Evolutionary conservation across 2,888 invertebrate species (phyloP).

Genomic region (Megastigmus dorsalis): DNA sequence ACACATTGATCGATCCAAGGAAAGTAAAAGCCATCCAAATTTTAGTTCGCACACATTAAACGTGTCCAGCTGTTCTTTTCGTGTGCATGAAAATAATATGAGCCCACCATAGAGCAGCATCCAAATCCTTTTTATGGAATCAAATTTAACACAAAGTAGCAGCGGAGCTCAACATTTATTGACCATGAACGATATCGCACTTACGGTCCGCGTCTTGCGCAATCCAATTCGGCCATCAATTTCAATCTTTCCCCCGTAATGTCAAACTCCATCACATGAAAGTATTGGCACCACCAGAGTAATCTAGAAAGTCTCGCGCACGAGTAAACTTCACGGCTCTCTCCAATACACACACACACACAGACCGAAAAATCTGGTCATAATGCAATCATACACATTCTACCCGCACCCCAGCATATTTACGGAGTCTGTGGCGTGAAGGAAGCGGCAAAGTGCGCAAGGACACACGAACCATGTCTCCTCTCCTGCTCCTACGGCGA

Average conservation of each 20-base stretch:
- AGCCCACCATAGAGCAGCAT: too few species aligned
- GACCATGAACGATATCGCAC: too few species aligned
- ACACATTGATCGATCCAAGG: too few species aligned
- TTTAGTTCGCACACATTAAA: too few species aligned
- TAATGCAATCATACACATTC: not conserved
- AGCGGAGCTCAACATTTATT: too few species aligned
- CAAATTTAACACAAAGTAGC: too few species aligned
- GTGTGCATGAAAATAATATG: too few species aligned
- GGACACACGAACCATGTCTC: not conserved
- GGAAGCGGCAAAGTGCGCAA: not conserved
- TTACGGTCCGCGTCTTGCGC: too few species aligned
- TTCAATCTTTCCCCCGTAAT: slow-evolving; percentile 20
- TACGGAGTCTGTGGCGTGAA: not conserved
- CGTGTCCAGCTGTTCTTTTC: too few species aligned
- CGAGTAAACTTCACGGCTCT: slow-evolving; percentile 27
- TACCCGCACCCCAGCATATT: not conserved
- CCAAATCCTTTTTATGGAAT: too few species aligned
- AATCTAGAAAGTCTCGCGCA: slow-evolving; percentile 33
- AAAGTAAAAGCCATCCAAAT: too few species aligned
- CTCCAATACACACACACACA: not conserved
- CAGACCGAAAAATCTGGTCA: too few species aligned
- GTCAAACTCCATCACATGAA: slow-evolving; percentile 54
- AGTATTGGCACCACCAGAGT: slow-evolving; percentile 31
- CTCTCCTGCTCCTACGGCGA: not conserved
- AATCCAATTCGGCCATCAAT: slow-evolving; percentile 39